These are phyloP conservation scores for Mormyrops attenuatus DNA, from an alignment of 2,797 vertebrate species.

Conservation along the genomic window DNA sequence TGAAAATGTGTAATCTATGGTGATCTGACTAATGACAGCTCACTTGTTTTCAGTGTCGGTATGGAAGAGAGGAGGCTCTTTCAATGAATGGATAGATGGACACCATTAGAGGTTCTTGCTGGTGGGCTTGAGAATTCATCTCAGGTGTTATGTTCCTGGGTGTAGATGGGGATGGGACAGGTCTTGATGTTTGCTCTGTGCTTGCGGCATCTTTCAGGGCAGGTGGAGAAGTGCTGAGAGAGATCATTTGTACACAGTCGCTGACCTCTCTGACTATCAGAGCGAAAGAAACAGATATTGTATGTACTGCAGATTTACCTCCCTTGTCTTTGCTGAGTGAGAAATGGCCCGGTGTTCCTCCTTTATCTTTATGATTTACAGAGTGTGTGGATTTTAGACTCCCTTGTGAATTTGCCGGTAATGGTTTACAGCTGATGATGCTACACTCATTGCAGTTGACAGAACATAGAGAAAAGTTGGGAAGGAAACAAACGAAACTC, in stretches of 20 bases:
- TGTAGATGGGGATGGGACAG: conserved; percentile 17
- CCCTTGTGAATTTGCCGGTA: not conserved
- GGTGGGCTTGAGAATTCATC: conserved; percentile 29
- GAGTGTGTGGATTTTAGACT: not conserved
- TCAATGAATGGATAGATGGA: not conserved
- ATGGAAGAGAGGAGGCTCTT: conserved; percentile 4
- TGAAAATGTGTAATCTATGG: not conserved
- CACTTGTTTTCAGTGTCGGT: conserved; percentile 16
- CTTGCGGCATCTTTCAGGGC: conserved; percentile 17
- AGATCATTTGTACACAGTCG: conserved; percentile 23
- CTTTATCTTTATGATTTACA: not conserved
- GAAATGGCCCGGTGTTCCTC: not conserved
- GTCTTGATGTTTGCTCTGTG: conserved; percentile 16
- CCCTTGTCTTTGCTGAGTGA: not conserved
- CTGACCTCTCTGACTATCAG: conserved; percentile 10
- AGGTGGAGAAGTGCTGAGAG: conserved; percentile 13
- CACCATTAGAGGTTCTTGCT: not conserved
- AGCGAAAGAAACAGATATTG: not conserved
- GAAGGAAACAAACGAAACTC: not conserved
- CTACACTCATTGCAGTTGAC: not conserved
- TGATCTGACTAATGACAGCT: not conserved
- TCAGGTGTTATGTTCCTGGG: conserved; percentile 9
- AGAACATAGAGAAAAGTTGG: not conserved
- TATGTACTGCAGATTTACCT: not conserved
- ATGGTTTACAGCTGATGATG: not conserved